Evolutionary conservation across 1,140 invertebrate species (phyloP), one percentile per base, ranked within the genome.

Genomic region (Drosophila pseudoobscura): DNA sequence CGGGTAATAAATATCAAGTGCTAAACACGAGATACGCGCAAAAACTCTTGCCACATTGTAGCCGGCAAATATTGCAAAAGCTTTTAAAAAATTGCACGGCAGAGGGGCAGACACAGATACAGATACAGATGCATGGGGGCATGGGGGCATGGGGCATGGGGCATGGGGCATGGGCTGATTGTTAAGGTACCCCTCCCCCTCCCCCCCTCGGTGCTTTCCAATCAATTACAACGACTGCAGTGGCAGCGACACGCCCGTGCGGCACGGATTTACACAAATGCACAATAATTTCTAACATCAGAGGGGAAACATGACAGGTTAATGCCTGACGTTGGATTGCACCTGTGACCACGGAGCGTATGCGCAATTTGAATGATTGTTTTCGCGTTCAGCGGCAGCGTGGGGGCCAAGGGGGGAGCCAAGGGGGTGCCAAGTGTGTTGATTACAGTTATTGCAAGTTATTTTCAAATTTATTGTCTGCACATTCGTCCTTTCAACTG

Each of bases 1-100:
- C 82, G 88, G 83, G 82, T 87, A 87, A 87, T 87, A 87, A 87
- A 87, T 87, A 87, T 87, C 75, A 87, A 88, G 82, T 87, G 80
- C 82, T 82, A 85, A 85, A 80, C 82, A 87, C 73, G 80, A 85
- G 80, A 85, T 85, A 85, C 69, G 80, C 82, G 80, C 73, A 54
- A 63, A 77, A 85, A 87, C 68, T 84, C 76, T 85, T 68, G 65
- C 70, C 66, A 65, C 78, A 76, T 50, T 80, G 78, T 72, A 60
- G 78, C 72, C 61, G 74, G 64, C 70, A 58, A 58, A 72, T 80
- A 73, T 80, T 71, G 71, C 54, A 70, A 80, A 85, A 87, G 80
- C 82, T 85, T 85, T 87, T 87, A 80, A 87, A 87, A 82, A 87
- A 85, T 85, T 85, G 80, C 64, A 13, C 35, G 13, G 35, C 17